Evolutionary conservation across 2,113 vertebrate species (phyloP).

Genomic region (Synodontis membranacea): DNA sequence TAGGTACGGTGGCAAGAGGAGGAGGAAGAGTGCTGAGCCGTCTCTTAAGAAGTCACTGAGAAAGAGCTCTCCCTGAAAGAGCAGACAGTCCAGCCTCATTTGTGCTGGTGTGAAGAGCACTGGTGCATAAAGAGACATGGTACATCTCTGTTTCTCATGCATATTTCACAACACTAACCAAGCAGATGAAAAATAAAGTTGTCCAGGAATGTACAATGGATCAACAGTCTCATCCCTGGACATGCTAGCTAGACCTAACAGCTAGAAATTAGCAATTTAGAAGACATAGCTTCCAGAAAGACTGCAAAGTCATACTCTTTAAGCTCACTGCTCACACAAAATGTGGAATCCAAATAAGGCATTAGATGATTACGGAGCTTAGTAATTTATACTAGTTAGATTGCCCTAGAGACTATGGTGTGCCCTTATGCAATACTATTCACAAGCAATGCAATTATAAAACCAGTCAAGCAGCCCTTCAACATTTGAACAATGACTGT

Average conservation of each 20-base stretch:
- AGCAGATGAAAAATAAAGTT: constrained; percentile 26
- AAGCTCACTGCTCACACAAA: constrained; percentile 13
- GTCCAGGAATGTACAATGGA: constrained; percentile 28
- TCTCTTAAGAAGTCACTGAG: constrained; percentile 12
- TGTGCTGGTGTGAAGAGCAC: neutral
- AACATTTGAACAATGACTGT: neutral
- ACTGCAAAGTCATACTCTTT: constrained; percentile 27
- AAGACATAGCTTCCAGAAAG: constrained; percentile 24
- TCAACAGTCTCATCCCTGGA: constrained; percentile 9
- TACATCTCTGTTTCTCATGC: constrained; percentile 42
- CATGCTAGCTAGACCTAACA: constrained; percentile 10
- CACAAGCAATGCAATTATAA: neutral
- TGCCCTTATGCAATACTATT: neutral
- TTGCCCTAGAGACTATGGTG: neutral
- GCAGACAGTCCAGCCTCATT: neutral
- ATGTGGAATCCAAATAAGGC: constrained; percentile 22
- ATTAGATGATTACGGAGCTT: constrained; percentile 2
- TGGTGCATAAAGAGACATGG: neutral
- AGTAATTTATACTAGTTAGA: neutral
- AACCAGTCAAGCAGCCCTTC: neutral
- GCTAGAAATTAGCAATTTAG: constrained; percentile 27
- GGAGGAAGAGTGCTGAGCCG: constrained; percentile 8
- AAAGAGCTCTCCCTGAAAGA: constrained; percentile 29
- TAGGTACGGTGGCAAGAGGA: neutral
- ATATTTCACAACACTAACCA: constrained; percentile 43